A percentile compares a stretch with the other conserved stretches of the same genome.
phyloP scores from a whole-genome alignment of 2,888 invertebrate genomes.

The Caenorhabditis sp. region DNA sequence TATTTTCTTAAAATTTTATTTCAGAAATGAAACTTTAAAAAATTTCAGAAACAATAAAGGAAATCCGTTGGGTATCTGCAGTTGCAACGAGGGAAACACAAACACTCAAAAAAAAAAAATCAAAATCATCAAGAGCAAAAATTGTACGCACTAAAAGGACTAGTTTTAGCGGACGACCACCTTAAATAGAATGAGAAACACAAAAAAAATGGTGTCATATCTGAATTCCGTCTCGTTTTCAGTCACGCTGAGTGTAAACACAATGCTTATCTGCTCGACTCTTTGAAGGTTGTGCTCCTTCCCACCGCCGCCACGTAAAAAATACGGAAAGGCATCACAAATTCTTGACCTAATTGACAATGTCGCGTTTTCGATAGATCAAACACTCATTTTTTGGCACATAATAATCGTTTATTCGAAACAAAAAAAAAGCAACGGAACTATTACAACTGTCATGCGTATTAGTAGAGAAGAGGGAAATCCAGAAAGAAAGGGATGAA shows the following conservation, averaged over 20 bases:
- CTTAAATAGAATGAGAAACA: conserved; percentile 15
- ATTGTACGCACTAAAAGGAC: too few species aligned
- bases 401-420: conserved; percentile 50
- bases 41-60: too few species aligned
- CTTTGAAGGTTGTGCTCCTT: conserved; percentile 53
- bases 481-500: conserved; percentile 11
- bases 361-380: conserved; percentile 6
- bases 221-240: conserved; percentile 20
- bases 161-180: too few species aligned
- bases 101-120: neutral
- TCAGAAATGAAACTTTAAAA: neutral
- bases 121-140: neutral
- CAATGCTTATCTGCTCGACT: conserved; percentile 37
- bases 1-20: neutral
- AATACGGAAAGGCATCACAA: conserved; percentile 17
- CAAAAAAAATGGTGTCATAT: conserved; percentile 53
- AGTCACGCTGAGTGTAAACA: conserved; percentile 35
- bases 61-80: too few species aligned
- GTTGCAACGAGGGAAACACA: too few species aligned
- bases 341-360: conserved; percentile 22
- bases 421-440: neutral
- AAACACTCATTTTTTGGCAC: conserved; percentile 35
- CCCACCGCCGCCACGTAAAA: conserved; percentile 36
- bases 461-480: conserved; percentile 6
- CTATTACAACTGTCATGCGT: conserved; percentile 47